These are phyloP conservation scores for Sylvilagus bachmani DNA, from an alignment of 2,113 vertebrate species.

Conservation along the genomic window DNA sequence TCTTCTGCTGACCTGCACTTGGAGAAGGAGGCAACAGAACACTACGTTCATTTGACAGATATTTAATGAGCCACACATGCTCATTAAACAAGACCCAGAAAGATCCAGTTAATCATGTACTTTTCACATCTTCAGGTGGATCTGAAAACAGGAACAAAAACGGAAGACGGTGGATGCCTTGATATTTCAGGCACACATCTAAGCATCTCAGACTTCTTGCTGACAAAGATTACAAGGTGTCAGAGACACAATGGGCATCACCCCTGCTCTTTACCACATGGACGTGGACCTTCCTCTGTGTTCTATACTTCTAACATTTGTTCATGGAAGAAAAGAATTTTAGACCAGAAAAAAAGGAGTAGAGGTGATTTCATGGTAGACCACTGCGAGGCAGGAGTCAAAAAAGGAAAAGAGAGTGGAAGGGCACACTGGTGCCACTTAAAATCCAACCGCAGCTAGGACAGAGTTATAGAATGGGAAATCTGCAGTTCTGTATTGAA, in stretches of 20 bases:
- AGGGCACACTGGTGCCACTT: not conserved
- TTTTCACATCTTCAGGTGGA: not conserved
- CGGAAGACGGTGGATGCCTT: too few species aligned
- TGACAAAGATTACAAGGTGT: not conserved
- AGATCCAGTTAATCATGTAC: not conserved
- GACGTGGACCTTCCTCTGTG: not conserved
- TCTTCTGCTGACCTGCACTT: not conserved
- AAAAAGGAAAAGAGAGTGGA: not conserved
- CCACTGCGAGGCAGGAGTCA: not conserved
- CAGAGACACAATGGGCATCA: not conserved
- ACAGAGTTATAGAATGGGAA: not conserved
- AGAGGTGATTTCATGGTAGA: not conserved
- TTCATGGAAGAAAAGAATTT: not conserved
- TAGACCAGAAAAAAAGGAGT: not conserved
- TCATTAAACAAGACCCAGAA: conserved; percentile 4
- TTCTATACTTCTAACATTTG: not conserved
- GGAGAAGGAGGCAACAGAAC: not conserved
- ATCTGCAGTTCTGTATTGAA: not conserved
- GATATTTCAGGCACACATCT: not conserved
- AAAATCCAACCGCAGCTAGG: not conserved
- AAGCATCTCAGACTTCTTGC: too few species aligned
- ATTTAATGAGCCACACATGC: not conserved
- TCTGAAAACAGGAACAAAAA: not conserved
- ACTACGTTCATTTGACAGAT: not conserved
- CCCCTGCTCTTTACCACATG: not conserved